These are phyloP conservation scores for Lycocerus yunnanus DNA, from an alignment of 2,888 invertebrate species.

Conservation along the genomic window DNA sequence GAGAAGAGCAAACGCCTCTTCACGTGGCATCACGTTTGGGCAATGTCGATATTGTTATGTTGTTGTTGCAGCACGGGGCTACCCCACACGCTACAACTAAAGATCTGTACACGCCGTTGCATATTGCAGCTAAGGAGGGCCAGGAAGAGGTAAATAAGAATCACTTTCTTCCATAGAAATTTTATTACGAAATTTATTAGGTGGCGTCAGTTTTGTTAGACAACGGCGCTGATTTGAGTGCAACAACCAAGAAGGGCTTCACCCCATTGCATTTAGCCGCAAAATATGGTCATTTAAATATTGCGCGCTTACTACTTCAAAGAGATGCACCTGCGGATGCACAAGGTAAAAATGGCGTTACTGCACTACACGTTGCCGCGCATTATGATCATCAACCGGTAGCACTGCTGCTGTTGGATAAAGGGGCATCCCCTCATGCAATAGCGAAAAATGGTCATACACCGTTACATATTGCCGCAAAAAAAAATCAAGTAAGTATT, in stretches of 20 bases:
- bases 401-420: constrained; percentile 85
- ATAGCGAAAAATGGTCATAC: constrained; percentile 98
- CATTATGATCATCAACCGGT: constrained; percentile 96
- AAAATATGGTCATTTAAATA: constrained; percentile 93
- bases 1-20: constrained; percentile 94
- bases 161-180: background rate
- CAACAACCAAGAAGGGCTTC: constrained; percentile 96
- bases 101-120: constrained; percentile 94
- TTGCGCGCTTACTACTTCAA: constrained; percentile 85
- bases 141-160: constrained; percentile 70
- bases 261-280: constrained; percentile 96
- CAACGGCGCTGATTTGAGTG: constrained; percentile 84
- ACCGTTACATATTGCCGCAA: constrained; percentile 95
- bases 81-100: constrained; percentile 87
- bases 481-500: constrained; percentile 82
- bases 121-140: constrained; percentile 97
- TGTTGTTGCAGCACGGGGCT: constrained; percentile 93
- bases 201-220: constrained; percentile 90
- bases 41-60: constrained; percentile 93
- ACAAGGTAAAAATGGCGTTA: constrained; percentile 93
- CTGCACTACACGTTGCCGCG: constrained; percentile 94
- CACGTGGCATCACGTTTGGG: constrained; percentile 96
- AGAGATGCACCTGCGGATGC: constrained; percentile 83
- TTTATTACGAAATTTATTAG: constrained; percentile 49
- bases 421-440: constrained; percentile 92